Base-by-base conservation (phyloP, 2,888 invertebrate species). In the Brachyptera putata region DNA sequence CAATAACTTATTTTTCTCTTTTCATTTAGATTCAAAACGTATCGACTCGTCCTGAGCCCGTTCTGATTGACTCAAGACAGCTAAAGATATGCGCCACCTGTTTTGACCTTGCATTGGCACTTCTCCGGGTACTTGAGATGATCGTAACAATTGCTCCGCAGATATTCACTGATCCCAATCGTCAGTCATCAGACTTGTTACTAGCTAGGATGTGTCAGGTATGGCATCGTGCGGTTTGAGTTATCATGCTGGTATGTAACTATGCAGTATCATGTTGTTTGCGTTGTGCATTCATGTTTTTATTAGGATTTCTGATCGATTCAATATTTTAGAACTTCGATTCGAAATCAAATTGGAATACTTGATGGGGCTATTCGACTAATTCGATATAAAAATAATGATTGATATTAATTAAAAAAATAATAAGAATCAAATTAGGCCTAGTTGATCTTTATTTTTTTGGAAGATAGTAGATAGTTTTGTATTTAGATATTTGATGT, bases 11-110 rank as follows among this genome's bases (percentile, higher is more conserved):
- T 24, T 36, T n/a, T 43, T 41, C 49, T 34, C 26, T 7, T 14
- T 7, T 55, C 11, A 63, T 63, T 4, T 66, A 83, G 80, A 84
- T 87, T 67, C 84, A 86, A 70, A 84, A 83, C 68, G 77, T 81
- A 21, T 81, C 84, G 0, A 77, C 80, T 58, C 69, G 77, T 34
- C 80, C 81, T 1, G 80, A 81, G 65, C 66, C 79, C 57, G 77
- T 83, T n/a, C 76, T 79, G 58, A 81, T 91, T 1, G 90, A 90
- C 66, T 82, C 86, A 0, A 80, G 89, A 7, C 90, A 90, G 69
- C 77, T 91, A 56, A 90, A 89, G 72, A 83, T 91, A 9, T 90
- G 90, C 69, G 87, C 88, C 0, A 91, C 91, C 9, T 91, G 91
- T 70, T 91, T 91, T 72, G 90, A 91, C 70, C 76, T 91, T 57